A percentile compares a stretch with the other conserved stretches of the same genome.
These are phyloP conservation scores for Troglohyphantes excavatus DNA, from an alignment of 2,888 invertebrate genomes.

Conservation along the genomic window DNA sequence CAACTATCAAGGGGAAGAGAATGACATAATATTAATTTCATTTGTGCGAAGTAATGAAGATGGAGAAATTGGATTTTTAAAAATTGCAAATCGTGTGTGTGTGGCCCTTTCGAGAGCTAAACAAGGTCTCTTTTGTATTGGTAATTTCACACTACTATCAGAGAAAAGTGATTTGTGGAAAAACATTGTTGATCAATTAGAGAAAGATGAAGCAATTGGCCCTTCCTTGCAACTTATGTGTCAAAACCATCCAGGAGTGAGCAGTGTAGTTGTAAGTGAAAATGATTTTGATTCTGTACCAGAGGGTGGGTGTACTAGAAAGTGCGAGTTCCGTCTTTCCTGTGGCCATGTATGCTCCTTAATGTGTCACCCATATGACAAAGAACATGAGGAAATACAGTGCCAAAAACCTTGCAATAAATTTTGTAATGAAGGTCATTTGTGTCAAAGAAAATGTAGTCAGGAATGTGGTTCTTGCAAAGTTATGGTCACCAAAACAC, in stretches of 20 bases:
- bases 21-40: constrained; percentile 81
- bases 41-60: constrained; percentile 81
- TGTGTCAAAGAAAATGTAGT: constrained; percentile 62
- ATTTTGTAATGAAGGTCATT: constrained; percentile 41
- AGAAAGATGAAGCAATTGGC: constrained; percentile 66
- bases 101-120: constrained; percentile 80
- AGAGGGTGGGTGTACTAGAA: constrained; percentile 81
- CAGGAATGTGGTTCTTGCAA: constrained; percentile 65
- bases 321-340: constrained; percentile 81
- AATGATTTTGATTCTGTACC: constrained; percentile 71
- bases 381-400: constrained; percentile 33
- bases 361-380: constrained; percentile 79
- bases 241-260: constrained; percentile 68
- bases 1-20: constrained; percentile 81
- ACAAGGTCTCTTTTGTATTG: constrained; percentile 79
- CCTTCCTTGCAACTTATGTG: constrained; percentile 66
- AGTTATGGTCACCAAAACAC: constrained; percentile 32
- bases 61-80: constrained; percentile 82
- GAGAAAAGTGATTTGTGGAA: constrained; percentile 73
- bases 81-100: constrained; percentile 81
- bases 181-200: constrained; percentile 49
- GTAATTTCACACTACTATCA: constrained; percentile 75
- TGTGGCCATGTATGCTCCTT: constrained; percentile 83
- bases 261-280: constrained; percentile 53
- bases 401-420: constrained; percentile 65